Evolutionary conservation across 2,797 vertebrate species (phyloP).

Genomic region (Brachymystax lenok): DNA sequence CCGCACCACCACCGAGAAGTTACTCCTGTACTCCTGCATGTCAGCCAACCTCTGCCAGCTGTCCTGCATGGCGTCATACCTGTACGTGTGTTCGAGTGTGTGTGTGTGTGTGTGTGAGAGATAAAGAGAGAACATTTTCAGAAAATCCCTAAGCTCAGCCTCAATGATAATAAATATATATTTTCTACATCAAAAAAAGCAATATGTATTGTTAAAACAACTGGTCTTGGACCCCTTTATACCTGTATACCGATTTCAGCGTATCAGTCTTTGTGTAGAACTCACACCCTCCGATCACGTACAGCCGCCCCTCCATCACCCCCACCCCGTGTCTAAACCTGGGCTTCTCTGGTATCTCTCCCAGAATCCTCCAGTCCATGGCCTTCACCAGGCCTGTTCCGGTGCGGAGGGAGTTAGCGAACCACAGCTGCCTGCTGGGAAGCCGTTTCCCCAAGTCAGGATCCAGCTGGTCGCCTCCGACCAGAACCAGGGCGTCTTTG

Average conservation of each 20-base stretch:
- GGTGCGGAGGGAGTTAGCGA: slow-evolving; percentile 80
- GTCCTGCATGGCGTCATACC: slow-evolving; percentile 67
- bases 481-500: slow-evolving; percentile 79
- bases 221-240: not conserved
- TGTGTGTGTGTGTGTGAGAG: not conserved
- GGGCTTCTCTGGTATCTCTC: slow-evolving; percentile 78
- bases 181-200: not conserved
- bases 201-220: not conserved
- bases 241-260: slow-evolving; percentile 89
- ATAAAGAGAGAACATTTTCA: not conserved
- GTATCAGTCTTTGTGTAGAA: slow-evolving; percentile 81
- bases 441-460: slow-evolving; percentile 70
- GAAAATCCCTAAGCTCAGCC: too few relatives aligned
- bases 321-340: slow-evolving; percentile 81
- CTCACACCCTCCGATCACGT: slow-evolving; percentile 86
- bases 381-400: slow-evolving; percentile 79
- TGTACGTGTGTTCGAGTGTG: slow-evolving; percentile 28
- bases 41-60: slow-evolving; percentile 72
- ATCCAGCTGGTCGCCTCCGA: slow-evolving; percentile 83
- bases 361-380: slow-evolving; percentile 80
- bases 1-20: slow-evolving; percentile 66
- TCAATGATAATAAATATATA: not conserved
- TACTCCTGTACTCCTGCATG: slow-evolving; percentile 77
- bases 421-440: slow-evolving; percentile 83
- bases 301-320: slow-evolving; percentile 74